Base-by-base conservation (phyloP, 1,140 invertebrate genomes). In the Asobara japonica region DNA sequence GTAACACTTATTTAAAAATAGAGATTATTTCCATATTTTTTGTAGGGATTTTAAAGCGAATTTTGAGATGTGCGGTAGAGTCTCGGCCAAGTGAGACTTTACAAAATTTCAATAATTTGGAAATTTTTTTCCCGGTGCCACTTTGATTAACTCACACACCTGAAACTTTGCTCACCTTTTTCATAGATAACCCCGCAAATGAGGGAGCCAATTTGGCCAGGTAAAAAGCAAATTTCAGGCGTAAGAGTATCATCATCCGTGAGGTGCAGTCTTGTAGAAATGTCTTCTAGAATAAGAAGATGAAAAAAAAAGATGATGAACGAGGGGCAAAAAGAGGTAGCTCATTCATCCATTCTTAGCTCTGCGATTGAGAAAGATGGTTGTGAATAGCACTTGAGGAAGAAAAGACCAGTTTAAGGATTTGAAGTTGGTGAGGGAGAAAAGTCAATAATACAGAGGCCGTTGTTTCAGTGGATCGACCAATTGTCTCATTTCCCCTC, bases 191-290 rank as follows among this genome's bases (percentile, higher is more conserved):
- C 51, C 81, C 82, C 83, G 79, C 80, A 81, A n/a, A 70, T 76
- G 78, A 74, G 75, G 78, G 78, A 80, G 80, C 79, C 78, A 77
- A 77, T 74, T 77, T 71, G 77, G 76, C 84, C 82, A 86, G 84
- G 84, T 86, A 82, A 85, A 85, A 86, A 86, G 85, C 84, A 86
- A 86, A 86, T 81, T 85, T 86, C 84, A 86, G 85, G 85, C 85
- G 85, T 86, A 80, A 84, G 84, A 85, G 84, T 85, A 84, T 76
- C 76, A 78, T 82, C 78, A 78, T 62, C 29, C 25, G 30, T 5
- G 10, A 62, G n/a, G n/a, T n/a, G n/a, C n/a, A n/a, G n/a, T 62
- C n/a, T 16, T 62, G 11, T n/a, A 62, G 13, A 60, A 27, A 29
- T 60, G 18, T 45, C 7, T 45, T 13, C 60, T 6, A 31, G 2